Percentiles rank a stretch among this genome's conserved stretches.
These are phyloP conservation scores for Musca domestica DNA, from an alignment of 1,140 invertebrate species.

Conservation along the genomic window DNA sequence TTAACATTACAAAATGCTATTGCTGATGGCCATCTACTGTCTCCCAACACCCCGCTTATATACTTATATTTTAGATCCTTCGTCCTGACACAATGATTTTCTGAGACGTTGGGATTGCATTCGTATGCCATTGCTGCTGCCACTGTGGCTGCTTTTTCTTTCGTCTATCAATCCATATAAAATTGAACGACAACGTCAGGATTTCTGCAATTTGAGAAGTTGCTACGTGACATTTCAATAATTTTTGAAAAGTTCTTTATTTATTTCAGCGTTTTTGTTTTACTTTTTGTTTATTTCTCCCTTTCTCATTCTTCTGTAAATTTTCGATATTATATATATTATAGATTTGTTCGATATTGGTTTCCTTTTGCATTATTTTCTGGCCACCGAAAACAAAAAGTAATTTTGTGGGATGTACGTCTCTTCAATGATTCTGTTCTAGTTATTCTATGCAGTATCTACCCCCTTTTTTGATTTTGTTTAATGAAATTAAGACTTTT, in stretches of 20 bases:
- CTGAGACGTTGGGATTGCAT: conserved; percentile 8
- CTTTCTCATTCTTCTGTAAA: not conserved
- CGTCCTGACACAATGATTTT: not conserved
- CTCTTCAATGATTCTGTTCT: too few relatives aligned
- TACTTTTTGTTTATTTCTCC: conserved; percentile 23
- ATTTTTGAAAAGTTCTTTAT: conserved; percentile 51
- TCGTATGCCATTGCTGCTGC: conserved; percentile 9
- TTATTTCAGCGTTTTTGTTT: conserved; percentile 32
- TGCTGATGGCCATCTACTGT: too few relatives aligned
- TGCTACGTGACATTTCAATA: conserved; percentile 55
- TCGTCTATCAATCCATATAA: conserved; percentile 51
- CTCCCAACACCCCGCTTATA: too few relatives aligned
- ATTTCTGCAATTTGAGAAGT: conserved; percentile 55
- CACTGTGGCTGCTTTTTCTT: conserved; percentile 18
- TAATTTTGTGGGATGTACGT: conserved; percentile 1
- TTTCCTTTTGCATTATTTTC: not conserved
- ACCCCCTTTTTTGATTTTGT: too few relatives aligned
- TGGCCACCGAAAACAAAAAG: not conserved
- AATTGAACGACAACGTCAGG: conserved; percentile 54
- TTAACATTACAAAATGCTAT: too few relatives aligned
- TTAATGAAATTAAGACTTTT: too few relatives aligned
- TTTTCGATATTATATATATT: not conserved
- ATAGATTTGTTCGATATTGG: conserved; percentile 11
- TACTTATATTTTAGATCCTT: too few relatives aligned
- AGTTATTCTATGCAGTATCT: too few relatives aligned